phyloP scores from a whole-genome alignment of 2,113 vertebrate genomes.

The Cathartes aura region DNA sequence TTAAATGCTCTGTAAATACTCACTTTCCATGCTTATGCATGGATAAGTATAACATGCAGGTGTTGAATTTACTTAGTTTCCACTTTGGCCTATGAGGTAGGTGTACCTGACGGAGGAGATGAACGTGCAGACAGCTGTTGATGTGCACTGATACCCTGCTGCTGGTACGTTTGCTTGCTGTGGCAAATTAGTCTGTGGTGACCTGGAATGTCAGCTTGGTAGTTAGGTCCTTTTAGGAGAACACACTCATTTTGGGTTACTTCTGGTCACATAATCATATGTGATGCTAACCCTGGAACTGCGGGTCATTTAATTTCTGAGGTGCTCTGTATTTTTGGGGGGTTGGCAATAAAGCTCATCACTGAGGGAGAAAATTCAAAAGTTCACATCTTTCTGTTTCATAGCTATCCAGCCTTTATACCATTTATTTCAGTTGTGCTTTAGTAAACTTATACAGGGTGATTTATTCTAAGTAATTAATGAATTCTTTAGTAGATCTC shows the following conservation, averaged over 20 bases:
- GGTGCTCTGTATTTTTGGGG: neutral
- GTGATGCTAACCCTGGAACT: neutral
- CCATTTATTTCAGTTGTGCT: neutral
- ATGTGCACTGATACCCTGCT: neutral
- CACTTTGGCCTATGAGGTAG: neutral
- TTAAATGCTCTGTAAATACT: neutral
- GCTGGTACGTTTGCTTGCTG: neutral
- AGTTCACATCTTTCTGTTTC: neutral
- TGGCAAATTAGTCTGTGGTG: neutral
- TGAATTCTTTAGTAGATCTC: neutral
- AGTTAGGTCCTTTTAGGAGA: conserved; percentile 2
- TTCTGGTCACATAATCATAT: conserved; percentile 12
- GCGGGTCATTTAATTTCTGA: neutral
- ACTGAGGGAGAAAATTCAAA: neutral
- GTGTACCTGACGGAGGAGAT: neutral
- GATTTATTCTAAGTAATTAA: neutral
- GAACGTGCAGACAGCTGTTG: accelerated
- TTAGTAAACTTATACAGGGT: neutral
- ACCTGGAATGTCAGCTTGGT: neutral
- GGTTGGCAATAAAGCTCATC: neutral
- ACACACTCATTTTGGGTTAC: neutral
- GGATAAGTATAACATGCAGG: neutral
- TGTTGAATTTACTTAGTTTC: neutral
- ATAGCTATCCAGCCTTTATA: neutral
- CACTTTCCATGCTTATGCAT: neutral